Evolutionary conservation across 2,797 vertebrate genomes (phyloP).

Genomic region (Agapornis canus): DNA sequence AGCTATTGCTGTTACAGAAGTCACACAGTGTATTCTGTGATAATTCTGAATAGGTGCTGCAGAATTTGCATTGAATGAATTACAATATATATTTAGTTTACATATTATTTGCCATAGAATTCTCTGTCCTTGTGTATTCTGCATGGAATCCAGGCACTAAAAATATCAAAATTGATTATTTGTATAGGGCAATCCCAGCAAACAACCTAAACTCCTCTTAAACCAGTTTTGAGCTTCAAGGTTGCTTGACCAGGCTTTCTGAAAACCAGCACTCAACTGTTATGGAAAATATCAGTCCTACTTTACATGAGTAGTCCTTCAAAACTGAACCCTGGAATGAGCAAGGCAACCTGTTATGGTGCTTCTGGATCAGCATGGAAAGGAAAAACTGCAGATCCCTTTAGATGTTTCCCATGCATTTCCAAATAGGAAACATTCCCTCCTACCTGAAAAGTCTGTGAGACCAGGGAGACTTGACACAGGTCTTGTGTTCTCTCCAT

Average conservation of each 20-base stretch:
- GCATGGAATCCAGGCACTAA: not conserved
- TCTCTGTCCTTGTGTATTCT: not conserved
- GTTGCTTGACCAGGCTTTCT: not conserved
- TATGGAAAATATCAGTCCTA: not conserved
- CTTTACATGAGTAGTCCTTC: not conserved
- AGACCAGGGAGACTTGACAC: not conserved
- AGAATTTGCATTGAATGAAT: not conserved
- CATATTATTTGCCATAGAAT: not conserved
- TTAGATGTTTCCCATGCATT: not conserved
- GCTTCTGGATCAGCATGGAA: not conserved
- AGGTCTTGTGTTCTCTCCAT: not conserved
- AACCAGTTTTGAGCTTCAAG: not conserved
- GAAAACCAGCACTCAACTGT: not conserved
- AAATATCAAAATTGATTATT: not conserved
- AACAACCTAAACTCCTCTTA: not conserved
- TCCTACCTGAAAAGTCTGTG: not conserved
- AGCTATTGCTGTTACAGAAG: not conserved
- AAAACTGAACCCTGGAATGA: not conserved
- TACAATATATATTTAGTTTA: not conserved
- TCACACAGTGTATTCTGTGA: not conserved
- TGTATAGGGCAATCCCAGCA: not conserved
- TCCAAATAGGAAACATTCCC: not conserved
- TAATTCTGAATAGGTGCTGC: not conserved
- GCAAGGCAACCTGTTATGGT: not conserved
- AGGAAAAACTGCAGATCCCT: not conserved